These are phyloP conservation scores for Parambassis ranga DNA, from an alignment of 2,797 vertebrate genomes.

Conservation along the genomic window DNA sequence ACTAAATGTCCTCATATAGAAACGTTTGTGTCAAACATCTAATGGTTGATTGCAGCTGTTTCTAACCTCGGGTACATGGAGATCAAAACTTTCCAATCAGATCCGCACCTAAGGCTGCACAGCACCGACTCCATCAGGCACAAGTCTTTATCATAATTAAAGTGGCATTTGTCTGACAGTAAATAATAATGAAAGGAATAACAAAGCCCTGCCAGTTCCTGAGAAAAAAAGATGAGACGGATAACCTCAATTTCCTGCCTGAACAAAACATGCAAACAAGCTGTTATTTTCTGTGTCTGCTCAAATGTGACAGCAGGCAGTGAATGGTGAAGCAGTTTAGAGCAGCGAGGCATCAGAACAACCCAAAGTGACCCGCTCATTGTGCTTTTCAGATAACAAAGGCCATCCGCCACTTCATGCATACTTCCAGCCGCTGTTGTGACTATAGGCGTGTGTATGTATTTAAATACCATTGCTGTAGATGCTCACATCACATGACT, in stretches of 20 bases:
- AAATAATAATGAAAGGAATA: constrained; percentile 25
- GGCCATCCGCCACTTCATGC: background rate
- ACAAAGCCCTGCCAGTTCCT: constrained; percentile 11
- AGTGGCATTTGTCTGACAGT: constrained; percentile 22
- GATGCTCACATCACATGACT: no score
- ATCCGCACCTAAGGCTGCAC: background rate
- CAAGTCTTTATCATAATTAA: constrained; percentile 13
- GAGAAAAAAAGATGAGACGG: background rate
- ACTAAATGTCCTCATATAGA: background rate
- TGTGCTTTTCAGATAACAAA: background rate
- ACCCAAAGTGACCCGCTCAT: background rate
- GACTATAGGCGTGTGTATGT: no score
- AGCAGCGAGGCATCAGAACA: background rate
- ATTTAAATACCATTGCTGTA: no score
- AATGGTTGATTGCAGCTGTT: no score
- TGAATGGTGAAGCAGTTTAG: background rate
- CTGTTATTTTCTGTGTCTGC: background rate
- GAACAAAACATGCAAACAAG: constrained; percentile 5
- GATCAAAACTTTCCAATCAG: constrained; percentile 5
- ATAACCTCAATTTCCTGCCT: constrained; percentile 19
- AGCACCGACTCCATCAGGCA: constrained; percentile 6
- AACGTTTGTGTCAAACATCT: background rate
- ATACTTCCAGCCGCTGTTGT: background rate
- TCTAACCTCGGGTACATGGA: no score
- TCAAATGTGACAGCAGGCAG: background rate